Evolutionary conservation across 2,113 vertebrate species (phyloP).

Genomic region (Microcebus jonahi): DNA sequence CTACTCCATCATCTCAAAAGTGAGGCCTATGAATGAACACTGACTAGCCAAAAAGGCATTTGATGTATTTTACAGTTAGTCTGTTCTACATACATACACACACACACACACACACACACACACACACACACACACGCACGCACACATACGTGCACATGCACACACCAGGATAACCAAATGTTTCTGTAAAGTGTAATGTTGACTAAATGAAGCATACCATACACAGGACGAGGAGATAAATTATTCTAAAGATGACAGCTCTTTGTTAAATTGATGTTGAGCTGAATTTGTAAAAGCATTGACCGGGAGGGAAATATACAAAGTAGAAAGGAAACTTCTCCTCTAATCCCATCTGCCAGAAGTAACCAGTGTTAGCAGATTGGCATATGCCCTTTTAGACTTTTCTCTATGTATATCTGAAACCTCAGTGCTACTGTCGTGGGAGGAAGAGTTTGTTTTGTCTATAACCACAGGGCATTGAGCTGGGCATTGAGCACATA

Average conservation of each 20-base stretch:
- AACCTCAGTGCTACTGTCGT: too few species aligned
- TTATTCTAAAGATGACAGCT: conserved; percentile 19
- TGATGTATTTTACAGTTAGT: not conserved
- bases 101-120: not conserved
- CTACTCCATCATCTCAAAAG: not conserved
- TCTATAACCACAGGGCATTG: not conserved
- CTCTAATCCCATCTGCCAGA: not conserved
- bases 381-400: not conserved
- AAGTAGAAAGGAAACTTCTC: not conserved
- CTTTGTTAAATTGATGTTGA: not conserved
- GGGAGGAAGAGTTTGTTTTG: not conserved
- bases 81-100: not conserved
- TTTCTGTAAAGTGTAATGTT: not conserved
- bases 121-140: not conserved
- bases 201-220: not conserved
- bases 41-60: not conserved
- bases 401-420: not conserved
- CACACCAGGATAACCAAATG: not conserved
- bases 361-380: not conserved
- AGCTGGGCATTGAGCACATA: too few species aligned
- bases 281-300: not conserved
- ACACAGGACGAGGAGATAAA: not conserved
- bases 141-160: too few species aligned
- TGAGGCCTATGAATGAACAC: not conserved
- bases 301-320: not conserved